A percentile compares a stretch with the other conserved stretches of the same genome.
These are phyloP conservation scores for Parauchenoglanis ngamensis DNA, from an alignment of 2,797 vertebrate genomes.

Conservation along the genomic window DNA sequence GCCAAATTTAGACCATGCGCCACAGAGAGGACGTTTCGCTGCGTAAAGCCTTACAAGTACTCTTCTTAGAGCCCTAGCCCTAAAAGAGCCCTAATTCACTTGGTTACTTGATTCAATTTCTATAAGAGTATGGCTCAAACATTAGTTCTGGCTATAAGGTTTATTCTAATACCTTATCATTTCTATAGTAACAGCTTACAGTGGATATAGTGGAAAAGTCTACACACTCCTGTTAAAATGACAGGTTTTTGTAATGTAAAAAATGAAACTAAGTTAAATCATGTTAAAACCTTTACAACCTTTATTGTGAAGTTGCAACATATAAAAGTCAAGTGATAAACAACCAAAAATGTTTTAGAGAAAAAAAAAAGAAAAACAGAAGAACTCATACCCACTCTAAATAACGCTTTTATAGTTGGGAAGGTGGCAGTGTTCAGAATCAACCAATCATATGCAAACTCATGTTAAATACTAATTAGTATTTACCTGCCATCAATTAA, in stretches of 20 bases:
- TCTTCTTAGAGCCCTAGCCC: not conserved
- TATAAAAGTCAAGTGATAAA: not conserved
- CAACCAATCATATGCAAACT: not conserved
- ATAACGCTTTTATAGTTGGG: not conserved
- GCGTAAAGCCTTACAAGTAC: conserved; percentile 10
- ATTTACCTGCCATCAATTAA: not conserved
- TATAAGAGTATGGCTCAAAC: not conserved
- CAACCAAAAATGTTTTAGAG: not conserved
- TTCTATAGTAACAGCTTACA: not conserved
- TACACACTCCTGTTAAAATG: not conserved
- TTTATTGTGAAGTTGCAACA: not conserved
- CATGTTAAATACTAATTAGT: not conserved
- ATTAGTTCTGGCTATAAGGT: not conserved
- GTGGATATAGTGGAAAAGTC: not conserved
- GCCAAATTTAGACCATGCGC: conserved; percentile 19
- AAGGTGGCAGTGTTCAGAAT: not conserved
- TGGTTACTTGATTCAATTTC: not conserved
- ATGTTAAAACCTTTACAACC: not conserved
- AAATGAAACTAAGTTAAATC: not conserved
- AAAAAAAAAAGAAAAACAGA: not conserved
- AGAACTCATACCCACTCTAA: not conserved
- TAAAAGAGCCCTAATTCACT: not conserved
- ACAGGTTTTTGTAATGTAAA: not conserved
- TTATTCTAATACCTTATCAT: not conserved
- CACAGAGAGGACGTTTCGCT: not conserved